phyloP scores from a whole-genome alignment of 2,797 vertebrate genomes.

The Periophthalmus magnuspinnatus region DNA sequence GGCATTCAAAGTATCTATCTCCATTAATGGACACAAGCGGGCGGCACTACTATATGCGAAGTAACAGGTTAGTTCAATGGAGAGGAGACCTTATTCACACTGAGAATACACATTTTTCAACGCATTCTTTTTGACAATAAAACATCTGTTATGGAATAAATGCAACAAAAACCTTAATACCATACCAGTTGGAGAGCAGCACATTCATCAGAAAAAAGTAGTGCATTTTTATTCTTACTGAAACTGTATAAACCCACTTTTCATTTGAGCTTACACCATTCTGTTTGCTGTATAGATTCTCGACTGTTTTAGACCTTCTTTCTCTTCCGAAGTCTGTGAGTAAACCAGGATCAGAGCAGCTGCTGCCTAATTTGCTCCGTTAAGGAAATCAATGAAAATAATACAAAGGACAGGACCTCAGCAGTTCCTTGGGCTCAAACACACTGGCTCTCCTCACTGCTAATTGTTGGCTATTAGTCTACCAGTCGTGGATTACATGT shows the following conservation, averaged over 20 bases:
- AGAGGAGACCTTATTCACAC: no score
- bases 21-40: no score
- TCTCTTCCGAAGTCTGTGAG: constrained; percentile 28
- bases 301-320: constrained; percentile 34
- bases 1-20: no score
- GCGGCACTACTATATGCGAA: no score
- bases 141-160: no score
- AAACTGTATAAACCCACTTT: neutral
- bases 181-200: no score
- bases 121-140: no score
- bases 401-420: constrained; percentile 40
- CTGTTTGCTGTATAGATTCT: neutral
- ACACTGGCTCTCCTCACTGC: constrained; percentile 34
- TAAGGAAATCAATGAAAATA: constrained; percentile 63
- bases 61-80: no score
- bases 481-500: constrained; percentile 79
- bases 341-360: constrained; percentile 55
- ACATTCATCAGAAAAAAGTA: no score
- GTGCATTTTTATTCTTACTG: no score
- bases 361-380: constrained; percentile 64
- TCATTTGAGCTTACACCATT: neutral
- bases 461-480: constrained; percentile 83
- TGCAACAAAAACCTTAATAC: no score
- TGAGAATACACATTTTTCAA: no score
- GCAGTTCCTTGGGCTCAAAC: constrained; percentile 56